Base-by-base conservation (phyloP, 2,113 vertebrate species). In the Pseudorectes ferrugineus region DNA sequence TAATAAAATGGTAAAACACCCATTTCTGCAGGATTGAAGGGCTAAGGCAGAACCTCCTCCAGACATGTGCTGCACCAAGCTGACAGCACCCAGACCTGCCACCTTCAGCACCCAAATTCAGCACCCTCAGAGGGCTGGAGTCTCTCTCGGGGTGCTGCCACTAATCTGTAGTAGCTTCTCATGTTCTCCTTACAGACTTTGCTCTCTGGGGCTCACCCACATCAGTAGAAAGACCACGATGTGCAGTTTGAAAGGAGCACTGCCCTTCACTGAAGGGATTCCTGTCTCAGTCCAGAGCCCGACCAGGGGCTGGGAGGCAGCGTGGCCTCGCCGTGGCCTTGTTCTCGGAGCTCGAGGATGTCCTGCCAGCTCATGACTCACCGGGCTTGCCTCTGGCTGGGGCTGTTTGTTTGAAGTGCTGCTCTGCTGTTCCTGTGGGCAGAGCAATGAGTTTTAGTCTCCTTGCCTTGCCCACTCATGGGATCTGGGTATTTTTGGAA, bases 301-400 rank as follows among this genome's bases (percentile, higher is more conserved):
- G 18, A 55, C 14, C 70, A 7, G 78, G 31, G 46, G 40, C 48
- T 46, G 38, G 67, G 43, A 46, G 55, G 70, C 74, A 55, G 43
- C 2, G 3, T 72, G 81, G 77, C 83, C 82, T 88, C 52, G 0
- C 21, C 10, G 20, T 54, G 80, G 66, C 78, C 71, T 85, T 55
- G 35, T 81, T 95, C 8, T 2, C 12, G 3, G 88, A 43, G 72
- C 65, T 81, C 1, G 8, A 61, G 46, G 46, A 25, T 36, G 16
- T 93, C 82, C 66, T 95, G 93, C 95, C 72, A 95, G n/a, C 54
- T 8, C 40, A 3, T 75, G 85, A 93, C 82, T 89, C 75, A 16
- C 2, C 1, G 48, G 40, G 58, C 70, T 75, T 36, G 70, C 78
- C 65, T 88, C 62, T 71, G 77, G 12, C 76, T 63, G 35, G 48